A percentile compares a stretch with the other conserved stretches of the same genome.
Conservation (phyloP, 2,888 invertebrate genomes). For the Amorpha juglandis region DNA sequence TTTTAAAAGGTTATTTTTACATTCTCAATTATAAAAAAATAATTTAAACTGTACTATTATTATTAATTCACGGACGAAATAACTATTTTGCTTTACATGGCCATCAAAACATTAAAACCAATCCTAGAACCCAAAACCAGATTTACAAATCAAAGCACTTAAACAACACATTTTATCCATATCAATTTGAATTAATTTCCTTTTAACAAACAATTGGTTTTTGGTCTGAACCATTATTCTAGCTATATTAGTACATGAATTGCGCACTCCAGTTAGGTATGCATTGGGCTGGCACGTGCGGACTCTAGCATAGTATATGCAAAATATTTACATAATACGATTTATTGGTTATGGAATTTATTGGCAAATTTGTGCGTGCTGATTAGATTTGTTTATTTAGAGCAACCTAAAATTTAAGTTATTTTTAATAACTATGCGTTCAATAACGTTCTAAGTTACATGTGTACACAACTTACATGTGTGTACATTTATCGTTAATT, state of each 20-base stretch:
- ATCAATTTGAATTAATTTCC: conserved; percentile 17
- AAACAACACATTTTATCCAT: conserved; percentile 3
- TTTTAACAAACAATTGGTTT: conserved; percentile 37
- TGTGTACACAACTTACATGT: too few relatives aligned
- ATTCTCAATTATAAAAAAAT: too few relatives aligned
- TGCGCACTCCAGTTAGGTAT: conserved; percentile 10
- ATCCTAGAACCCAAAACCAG: background rate
- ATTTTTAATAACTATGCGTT: background rate
- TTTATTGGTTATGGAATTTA: conserved; percentile 23
- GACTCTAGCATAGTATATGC: conserved; percentile 34
- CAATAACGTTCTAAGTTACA: background rate
- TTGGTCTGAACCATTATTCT: conserved; percentile 26
- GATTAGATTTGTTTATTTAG: background rate
- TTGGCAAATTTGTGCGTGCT: conserved; percentile 19
- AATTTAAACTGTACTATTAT: too few relatives aligned
- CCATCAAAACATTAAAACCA: background rate
- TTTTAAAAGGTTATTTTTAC: too few relatives aligned
- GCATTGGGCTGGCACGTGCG: conserved; percentile 18
- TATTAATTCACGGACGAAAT: background rate
- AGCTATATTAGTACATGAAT: conserved; percentile 24
- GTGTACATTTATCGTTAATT: too few relatives aligned
- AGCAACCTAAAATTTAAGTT: background rate
- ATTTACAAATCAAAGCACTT: conserved; percentile 10
- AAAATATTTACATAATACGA: conserved; percentile 29
- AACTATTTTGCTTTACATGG: background rate